phyloP scores from a whole-genome alignment of 1,140 invertebrate genomes.

The Heliconius hewitsoni region DNA sequence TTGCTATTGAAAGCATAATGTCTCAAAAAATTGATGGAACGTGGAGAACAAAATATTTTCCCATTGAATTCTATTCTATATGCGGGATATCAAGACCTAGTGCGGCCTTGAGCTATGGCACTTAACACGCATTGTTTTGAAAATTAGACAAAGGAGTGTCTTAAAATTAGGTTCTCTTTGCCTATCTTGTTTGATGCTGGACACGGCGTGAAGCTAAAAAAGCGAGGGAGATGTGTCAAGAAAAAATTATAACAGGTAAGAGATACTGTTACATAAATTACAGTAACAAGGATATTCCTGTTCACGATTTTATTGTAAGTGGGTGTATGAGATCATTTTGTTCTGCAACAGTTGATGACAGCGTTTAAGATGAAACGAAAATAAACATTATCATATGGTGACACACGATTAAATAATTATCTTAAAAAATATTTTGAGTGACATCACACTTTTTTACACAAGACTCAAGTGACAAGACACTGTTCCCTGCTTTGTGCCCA shows the following conservation, averaged over 20 bases:
- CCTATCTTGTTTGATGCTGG: neutral
- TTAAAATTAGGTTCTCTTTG: no score
- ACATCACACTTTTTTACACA: no score
- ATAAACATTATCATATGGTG: neutral
- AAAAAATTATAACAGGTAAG: neutral
- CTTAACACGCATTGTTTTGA: no score
- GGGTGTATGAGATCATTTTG: neutral
- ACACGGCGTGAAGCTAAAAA: neutral
- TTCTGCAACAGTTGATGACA: neutral
- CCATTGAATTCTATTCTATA: no score
- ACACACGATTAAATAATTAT: neutral
- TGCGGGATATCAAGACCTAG: no score
- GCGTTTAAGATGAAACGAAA: neutral
- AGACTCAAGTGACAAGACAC: no score
- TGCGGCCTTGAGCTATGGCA: no score
- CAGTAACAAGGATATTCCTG: neutral
- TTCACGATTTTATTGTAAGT: constrained; percentile 1
- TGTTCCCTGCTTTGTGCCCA: no score
- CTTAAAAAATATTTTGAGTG: neutral
- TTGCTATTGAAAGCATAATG: no score
- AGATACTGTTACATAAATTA: neutral
- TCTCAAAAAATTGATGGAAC: no score
- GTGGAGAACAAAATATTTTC: no score
- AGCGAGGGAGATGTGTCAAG: neutral
- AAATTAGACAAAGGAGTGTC: no score